A percentile compares a stretch with the other conserved stretches of the same genome.
Conservation (phyloP, 1,140 invertebrate genomes). For the Heliconius hewitsoni region DNA sequence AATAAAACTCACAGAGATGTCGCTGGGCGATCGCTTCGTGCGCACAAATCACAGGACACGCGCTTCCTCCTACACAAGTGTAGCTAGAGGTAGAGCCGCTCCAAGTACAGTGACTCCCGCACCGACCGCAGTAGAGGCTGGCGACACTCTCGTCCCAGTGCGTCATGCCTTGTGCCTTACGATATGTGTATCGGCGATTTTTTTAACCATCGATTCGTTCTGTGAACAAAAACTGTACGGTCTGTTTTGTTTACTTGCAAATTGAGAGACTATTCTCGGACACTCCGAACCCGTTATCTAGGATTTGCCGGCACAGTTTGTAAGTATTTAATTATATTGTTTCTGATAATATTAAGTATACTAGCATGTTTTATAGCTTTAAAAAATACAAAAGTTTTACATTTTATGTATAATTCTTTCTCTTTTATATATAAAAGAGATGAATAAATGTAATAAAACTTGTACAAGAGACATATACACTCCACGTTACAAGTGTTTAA, state of each 20-base stretch:
- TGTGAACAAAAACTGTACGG: conserved; percentile 41
- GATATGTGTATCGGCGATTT: conserved; percentile 42
- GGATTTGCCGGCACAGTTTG: conserved; percentile 41
- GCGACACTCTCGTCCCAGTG: conserved; percentile 45
- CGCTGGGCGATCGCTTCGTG: conserved; percentile 25
- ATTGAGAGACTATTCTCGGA: conserved; percentile 28
- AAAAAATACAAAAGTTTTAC: neutral
- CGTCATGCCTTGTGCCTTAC: conserved; percentile 35
- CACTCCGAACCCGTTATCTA: conserved; percentile 30
- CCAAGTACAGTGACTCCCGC: conserved; percentile 41
- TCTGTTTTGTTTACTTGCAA: conserved; percentile 35
- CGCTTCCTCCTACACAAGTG: conserved; percentile 50
- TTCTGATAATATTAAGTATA: conserved; percentile 35
- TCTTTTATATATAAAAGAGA: neutral
- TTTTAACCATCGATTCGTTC: conserved; percentile 41
- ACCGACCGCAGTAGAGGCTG: conserved; percentile 39
- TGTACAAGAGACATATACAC: neutral
- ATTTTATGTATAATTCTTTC: neutral
- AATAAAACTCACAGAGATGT: conserved; percentile 26
- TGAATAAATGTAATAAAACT: neutral
- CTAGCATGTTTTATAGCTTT: neutral
- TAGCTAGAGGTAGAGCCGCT: conserved; percentile 31
- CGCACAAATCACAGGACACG: conserved; percentile 42
- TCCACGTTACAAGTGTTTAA: neutral
- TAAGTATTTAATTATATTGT: conserved; percentile 42